Evolutionary conservation across 2,888 invertebrate genomes (phyloP), one percentile per base, ranked within the genome.

Genomic region (Drosophila stalkeri): DNA sequence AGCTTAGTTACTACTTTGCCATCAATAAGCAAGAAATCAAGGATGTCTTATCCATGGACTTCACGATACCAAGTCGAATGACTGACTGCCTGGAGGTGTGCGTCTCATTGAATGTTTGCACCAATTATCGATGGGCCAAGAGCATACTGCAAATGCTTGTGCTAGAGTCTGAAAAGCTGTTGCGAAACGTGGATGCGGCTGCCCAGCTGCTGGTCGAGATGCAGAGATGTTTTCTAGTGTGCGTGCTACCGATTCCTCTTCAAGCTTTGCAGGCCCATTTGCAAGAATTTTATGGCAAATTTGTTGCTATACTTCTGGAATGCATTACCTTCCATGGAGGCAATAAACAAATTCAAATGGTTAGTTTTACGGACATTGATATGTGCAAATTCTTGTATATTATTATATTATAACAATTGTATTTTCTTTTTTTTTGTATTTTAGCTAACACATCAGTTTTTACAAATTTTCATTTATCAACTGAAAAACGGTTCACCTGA

Each of bases 81-180:
- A 62, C 57, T 1, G 68, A 77, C 1, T 91, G 81, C 35, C 75
- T 85, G 9, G 65, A 80, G 37, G 52, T 82, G 0, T 90, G 91
- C 11, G 72, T 74, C 0, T 64, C 72, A 2, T 77, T 91, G 8
- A 87, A 77, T 39, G 89, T 86, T 3, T 82, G 81, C 63, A 91
- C 89, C 4, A 86, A 84, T 20, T 92, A 90, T 59, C 90, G 92
- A 8, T 93, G 93, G 93, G 90, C 92, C 4, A 91, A 92, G 73
- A 80, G 67, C 39, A 84, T 93, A 46, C 68, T 93, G 4, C 68
- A 92, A 62, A 83, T 92, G 73, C 86, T 93, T 54, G 66, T 90
- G 8, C 61, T 90, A 27, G 91, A 92, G 61, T 91, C 92, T 0
- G 84, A 92, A 23, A 89, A 89, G 55, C 72, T 92, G 6, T 63